phyloP scores from a whole-genome alignment of 2,797 vertebrate genomes.

The Neomorphus geoffroyi region DNA sequence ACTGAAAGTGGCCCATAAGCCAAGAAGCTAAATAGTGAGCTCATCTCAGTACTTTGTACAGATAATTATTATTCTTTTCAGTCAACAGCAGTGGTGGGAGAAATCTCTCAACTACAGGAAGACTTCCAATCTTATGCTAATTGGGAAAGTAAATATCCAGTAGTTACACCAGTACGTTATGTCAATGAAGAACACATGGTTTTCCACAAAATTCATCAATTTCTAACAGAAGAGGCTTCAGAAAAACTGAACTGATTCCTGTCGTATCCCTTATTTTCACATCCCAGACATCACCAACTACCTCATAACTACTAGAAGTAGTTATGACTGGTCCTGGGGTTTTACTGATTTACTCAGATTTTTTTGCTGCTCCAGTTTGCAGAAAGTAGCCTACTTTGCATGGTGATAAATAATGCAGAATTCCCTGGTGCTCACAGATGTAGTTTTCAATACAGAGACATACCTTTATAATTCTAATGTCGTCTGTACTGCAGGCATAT shows the following conservation, averaged over 20 bases:
- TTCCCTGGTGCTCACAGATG: not conserved
- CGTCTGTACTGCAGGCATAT: slow-evolving; percentile 64
- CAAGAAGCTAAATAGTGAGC: not conserved
- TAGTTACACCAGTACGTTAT: not conserved
- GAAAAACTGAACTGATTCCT: not conserved
- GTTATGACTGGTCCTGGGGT: not conserved
- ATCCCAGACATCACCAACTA: not conserved
- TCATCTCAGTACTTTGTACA: not conserved
- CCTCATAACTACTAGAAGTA: not conserved
- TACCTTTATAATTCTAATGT: slow-evolving; percentile 76
- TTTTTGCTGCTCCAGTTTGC: not conserved
- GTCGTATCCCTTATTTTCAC: rapidly evolving
- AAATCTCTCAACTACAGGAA: not conserved
- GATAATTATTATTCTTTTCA: not conserved
- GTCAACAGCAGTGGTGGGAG: not conserved
- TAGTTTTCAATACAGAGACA: not conserved
- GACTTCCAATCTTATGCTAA: not conserved
- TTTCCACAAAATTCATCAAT: not conserved
- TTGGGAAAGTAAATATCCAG: not conserved
- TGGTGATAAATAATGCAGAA: not conserved
- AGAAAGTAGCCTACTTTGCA: not conserved
- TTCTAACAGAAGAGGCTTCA: not conserved
- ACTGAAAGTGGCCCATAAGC: not conserved
- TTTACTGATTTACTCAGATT: not conserved
- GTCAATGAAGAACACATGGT: not conserved